Conservation (phyloP, 2,113 vertebrate genomes). For the Albula goreensis region DNA sequence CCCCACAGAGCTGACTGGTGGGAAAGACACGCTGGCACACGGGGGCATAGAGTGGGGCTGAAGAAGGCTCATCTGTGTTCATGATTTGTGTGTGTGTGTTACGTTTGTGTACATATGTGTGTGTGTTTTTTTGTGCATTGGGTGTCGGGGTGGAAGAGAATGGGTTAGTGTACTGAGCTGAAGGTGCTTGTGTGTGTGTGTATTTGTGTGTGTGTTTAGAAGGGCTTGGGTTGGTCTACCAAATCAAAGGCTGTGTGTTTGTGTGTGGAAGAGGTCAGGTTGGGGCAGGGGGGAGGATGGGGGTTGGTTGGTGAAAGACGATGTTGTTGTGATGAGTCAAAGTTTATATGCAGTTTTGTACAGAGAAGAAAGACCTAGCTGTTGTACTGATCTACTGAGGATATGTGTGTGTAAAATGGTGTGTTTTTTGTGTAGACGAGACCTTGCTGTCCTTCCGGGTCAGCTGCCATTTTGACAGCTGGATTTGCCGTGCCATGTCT, state of each 20-base stretch:
- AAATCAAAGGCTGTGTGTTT: background rate
- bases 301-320: too few relatives aligned
- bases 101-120: background rate
- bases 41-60: background rate
- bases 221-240: too few relatives aligned
- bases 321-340: too few relatives aligned
- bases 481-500: background rate
- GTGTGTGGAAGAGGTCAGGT: background rate
- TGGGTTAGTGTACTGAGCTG: background rate
- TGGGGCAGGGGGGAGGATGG: background rate
- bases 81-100: background rate
- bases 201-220: background rate
- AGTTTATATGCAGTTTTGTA: too few relatives aligned
- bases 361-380: too few relatives aligned
- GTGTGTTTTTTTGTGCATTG: background rate
- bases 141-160: too few relatives aligned
- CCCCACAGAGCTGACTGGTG: background rate
- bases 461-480: background rate
- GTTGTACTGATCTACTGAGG: too few relatives aligned
- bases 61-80: background rate
- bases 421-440: background rate
- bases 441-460: constrained; percentile 15
- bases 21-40: background rate
- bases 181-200: background rate
- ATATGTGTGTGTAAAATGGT: background rate